A percentile compares a stretch with the other conserved stretches of the same genome.
Evolutionary conservation across 2,113 vertebrate genomes (phyloP).

Genomic region (Barnardius zonarius): DNA sequence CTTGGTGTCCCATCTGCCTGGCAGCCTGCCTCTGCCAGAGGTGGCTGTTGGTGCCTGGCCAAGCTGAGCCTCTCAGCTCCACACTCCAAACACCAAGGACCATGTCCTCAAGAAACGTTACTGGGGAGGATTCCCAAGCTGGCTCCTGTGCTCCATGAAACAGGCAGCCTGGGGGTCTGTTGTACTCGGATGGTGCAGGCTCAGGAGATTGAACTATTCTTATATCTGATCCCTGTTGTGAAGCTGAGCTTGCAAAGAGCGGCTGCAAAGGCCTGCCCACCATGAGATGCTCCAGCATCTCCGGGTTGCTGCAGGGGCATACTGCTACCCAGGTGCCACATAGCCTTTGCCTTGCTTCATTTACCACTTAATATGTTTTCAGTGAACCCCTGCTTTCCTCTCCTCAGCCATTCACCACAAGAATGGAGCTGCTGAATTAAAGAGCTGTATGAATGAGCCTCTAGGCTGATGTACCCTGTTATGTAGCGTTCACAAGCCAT

Average conservation of each 20-base stretch:
- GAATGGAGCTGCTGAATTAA: not conserved
- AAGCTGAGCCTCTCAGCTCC: not conserved
- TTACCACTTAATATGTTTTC: conserved; percentile 1
- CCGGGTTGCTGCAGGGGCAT: not conserved
- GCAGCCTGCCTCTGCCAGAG: not conserved
- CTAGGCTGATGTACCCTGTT: conserved; percentile 1
- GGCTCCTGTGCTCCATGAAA: not conserved
- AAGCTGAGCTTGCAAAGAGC: not conserved
- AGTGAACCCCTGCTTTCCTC: not conserved
- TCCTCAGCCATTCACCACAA: not conserved
- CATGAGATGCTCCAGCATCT: not conserved
- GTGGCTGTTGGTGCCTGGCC: not conserved
- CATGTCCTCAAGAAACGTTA: not conserved
- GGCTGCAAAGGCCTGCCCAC: rapidly evolving
- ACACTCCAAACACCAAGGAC: not conserved
- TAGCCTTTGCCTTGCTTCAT: not conserved
- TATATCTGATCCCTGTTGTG: not conserved
- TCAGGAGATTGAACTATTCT: not conserved
- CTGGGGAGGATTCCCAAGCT: not conserved
- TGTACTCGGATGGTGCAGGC: not conserved
- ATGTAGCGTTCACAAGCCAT: not conserved
- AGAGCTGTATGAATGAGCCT: not conserved
- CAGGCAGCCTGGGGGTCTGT: not conserved
- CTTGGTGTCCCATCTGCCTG: not conserved
- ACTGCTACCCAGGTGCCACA: not conserved